Evolutionary conservation across 2,797 vertebrate genomes (phyloP), one percentile per base, ranked within the genome.

Genomic region (Okamejei kenojei): DNA sequence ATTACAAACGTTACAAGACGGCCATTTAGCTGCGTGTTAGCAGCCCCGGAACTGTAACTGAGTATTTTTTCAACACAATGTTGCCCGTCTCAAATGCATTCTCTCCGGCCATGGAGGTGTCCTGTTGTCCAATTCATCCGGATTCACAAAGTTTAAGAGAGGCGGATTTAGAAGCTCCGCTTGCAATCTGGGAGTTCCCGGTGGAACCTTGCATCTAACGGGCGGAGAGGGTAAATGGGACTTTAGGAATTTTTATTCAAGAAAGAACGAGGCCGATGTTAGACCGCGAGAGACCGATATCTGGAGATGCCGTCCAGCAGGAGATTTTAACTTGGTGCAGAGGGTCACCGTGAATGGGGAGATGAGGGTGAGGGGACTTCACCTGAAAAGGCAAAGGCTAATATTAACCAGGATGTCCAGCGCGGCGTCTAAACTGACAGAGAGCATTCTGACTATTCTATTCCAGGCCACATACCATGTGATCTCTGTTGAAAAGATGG

Each of bases 111-210:
- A 54, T 54, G 21, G 9, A 8, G 35, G 61, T 35, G 84, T 8
- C 0, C 80, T 26, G 80, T 9, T 82, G 21, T 26, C 74, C 32
- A 32, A 35, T 10, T 32, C 10, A 5, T 78, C 23, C 21, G 54
- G 79, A 38, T 86, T 86, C n/a, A 63, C 15, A 65, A 88, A 88
- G 61, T 88, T 88, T 26, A 58, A 58, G n/a, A 68, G 84, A 63
- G 82, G 58, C 26, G 29, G 13, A n/a, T 32, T 17, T 35, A 26
- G 61, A 29, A 13, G 23, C 3, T 29, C 6, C 11, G 8, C 6
- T 84, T 61, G 29, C 29, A n/a, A 26, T 86, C 58, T 86, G 26
- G 26, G 13, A 29, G 61, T 9, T 26, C 26, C 23, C 15, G 45
- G 45, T 23, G 54, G 58, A n/a, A 29, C 26, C 8, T n/a, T 86